Evolutionary conservation across 2,797 vertebrate species (phyloP), one percentile per base, ranked within the genome.

Genomic region (Paedocypris micromegethes): DNA sequence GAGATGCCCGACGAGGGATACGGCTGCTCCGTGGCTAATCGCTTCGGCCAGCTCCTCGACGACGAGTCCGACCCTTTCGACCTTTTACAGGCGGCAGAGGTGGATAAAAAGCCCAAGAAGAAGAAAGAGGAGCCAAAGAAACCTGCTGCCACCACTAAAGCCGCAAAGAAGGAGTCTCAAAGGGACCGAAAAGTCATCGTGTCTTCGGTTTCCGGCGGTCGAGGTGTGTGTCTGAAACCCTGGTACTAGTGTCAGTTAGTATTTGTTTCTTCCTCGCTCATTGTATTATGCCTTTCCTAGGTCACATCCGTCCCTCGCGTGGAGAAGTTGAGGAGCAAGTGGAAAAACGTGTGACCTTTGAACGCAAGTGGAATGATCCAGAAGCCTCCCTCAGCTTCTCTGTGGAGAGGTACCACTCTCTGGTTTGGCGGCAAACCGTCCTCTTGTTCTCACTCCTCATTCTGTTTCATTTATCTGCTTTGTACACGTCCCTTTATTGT

Each of bases 51-150:
- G 65, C 93, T 98, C 40, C 85, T 92, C 78, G 94, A 96, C 72
- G 92, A 95, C 65, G 93, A 93, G 2, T 89, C 89, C 0, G 94
- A 98, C 79, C 95, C 94, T 7, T 92, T 94, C 70, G 95, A 98
- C 80, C 57, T 91, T 61, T 84, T 97, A 9, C 86, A 76, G n/a
- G 81, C 90, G 74, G 89, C 85, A 8, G 81, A 84, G 9, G 82
- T 81, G 41, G 83, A 83, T 61, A 87, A 87, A 50, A 82, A 85
- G 56, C 83, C 78, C 4, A 77, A 77, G 43, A 82, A 81, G 5
- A 82, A 83, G 74, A 85, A 84, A 45, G 85, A 84, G 0, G 82
- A 84, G 0, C 70, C 79, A 0, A 85, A 82, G 75, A 90, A 86
- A 43, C 66, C 45, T 3, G 77, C 78, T 55, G 75, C 56, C 62